phyloP scores from a whole-genome alignment of 2,797 vertebrate genomes.

The Echiichthys vipera region DNA sequence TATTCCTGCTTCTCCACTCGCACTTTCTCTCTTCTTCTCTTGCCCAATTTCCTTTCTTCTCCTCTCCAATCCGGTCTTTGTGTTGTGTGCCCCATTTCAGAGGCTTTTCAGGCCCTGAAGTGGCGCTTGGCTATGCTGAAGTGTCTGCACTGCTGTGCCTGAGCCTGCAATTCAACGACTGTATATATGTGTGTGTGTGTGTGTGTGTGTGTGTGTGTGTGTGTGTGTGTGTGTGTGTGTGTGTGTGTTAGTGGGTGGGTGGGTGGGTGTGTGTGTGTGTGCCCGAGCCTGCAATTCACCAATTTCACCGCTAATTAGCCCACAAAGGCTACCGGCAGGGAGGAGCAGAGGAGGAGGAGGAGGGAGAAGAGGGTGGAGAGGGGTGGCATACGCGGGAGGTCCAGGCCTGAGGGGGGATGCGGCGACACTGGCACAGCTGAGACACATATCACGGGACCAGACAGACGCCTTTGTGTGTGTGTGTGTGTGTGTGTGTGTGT shows the following conservation, averaged over 20 bases:
- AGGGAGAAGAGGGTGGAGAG: slow-evolving; percentile 49
- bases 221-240: slow-evolving; percentile 23
- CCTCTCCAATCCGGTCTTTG: slow-evolving; percentile 74
- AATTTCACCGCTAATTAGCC: slow-evolving; percentile 89
- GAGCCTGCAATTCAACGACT: slow-evolving; percentile 84
- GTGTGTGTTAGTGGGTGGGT: slow-evolving; percentile 48
- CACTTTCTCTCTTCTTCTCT: slow-evolving; percentile 45
- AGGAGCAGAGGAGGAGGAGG: slow-evolving; percentile 74
- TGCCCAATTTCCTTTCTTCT: slow-evolving; percentile 60
- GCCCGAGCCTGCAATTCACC: slow-evolving; percentile 87
- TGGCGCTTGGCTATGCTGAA: slow-evolving; percentile 86
- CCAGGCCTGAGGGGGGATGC: slow-evolving; percentile 66
- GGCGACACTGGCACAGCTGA: slow-evolving; percentile 83
- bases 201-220: slow-evolving; percentile 29
- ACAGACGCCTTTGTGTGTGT: slow-evolving; percentile 59
- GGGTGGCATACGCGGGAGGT: slow-evolving; percentile 80
- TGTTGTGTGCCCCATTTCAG: slow-evolving; percentile 78
- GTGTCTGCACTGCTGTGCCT: slow-evolving; percentile 85
- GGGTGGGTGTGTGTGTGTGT: slow-evolving; percentile 77
- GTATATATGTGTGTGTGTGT: slow-evolving; percentile 42
- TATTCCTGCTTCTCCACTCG: slow-evolving; percentile 51
- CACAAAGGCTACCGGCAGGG: slow-evolving; percentile 85
- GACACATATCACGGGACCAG: slow-evolving; percentile 82
- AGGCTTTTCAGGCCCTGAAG: slow-evolving; percentile 85
- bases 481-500: slow-evolving; percentile 35